Percentiles rank a stretch among this genome's conserved stretches.
These are phyloP conservation scores for Brachionus asplanchnoidis DNA, from an alignment of 1,140 invertebrate species.

Conservation along the genomic window DNA sequence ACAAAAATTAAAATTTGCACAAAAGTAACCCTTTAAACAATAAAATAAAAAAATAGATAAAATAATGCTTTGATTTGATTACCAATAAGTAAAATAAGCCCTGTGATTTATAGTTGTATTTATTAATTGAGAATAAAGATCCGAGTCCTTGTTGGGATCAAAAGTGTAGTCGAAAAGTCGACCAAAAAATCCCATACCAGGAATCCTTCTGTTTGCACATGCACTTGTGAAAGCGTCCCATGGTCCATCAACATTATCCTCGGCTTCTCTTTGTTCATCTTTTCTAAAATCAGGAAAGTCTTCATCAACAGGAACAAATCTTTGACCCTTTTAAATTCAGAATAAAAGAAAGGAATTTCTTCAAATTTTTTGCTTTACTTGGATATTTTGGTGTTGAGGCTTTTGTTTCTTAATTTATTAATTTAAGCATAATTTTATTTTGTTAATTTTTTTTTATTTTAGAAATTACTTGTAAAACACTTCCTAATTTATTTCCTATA, in stretches of 20 bases:
- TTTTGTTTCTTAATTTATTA: neutral
- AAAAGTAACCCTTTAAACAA: slow-evolving; percentile 68
- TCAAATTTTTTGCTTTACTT: neutral
- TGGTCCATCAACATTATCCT: slow-evolving; percentile 10
- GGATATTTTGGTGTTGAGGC: neutral
- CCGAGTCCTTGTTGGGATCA: neutral
- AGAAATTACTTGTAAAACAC: neutral
- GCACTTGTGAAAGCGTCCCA: slow-evolving; percentile 20
- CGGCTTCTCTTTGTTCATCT: neutral
- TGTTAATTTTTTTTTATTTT: neutral
- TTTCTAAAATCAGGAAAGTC: neutral
- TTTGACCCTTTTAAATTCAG: neutral
- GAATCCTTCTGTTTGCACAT: neutral
- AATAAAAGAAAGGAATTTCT: neutral
- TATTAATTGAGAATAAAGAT: neutral
- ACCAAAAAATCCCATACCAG: slow-evolving; percentile 36
- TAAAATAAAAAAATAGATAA: neutral
- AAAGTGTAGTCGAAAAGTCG: slow-evolving; percentile 12
- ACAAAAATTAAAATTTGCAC: slow-evolving; percentile 88
- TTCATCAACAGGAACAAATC: neutral
- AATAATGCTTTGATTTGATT: neutral
- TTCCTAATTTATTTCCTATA: neutral
- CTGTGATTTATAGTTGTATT: neutral
- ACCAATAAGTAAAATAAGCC: slow-evolving; percentile 41
- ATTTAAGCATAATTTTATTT: neutral